Evolutionary conservation across 23 tunicate species (phyloP), one percentile per base, ranked within the genome.

Genomic region (Aplidium turbinatum): DNA sequence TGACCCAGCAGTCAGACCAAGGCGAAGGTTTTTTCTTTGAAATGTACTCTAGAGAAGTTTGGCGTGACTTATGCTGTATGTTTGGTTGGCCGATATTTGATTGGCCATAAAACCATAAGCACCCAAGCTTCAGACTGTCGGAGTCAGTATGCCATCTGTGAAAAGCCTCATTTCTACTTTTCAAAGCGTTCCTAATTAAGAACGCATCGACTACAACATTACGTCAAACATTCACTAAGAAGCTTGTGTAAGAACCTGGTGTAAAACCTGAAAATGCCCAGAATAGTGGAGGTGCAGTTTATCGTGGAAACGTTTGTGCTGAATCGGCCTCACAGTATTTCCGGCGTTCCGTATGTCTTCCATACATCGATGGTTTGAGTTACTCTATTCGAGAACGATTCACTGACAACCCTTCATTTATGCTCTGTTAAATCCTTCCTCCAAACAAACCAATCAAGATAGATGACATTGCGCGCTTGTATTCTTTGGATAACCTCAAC

Each of bases 81-180:
- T 60, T 60, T 60, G 68, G 31, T 60, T 26, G 68, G 68, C 16
- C 68, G 68, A 30, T 60, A 60, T 60, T 60, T n/a, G n/a, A n/a
- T n/a, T n/a, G n/a, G n/a, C n/a, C 31, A 60, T 30, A 20, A 38
- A 60, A 60, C 68, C 68, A 60, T 20, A 28, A 60, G 68, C 36
- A 9, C 68, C 7, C 35, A 60, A 60, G 68, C 68, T 60, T 27
- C 68, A 60, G 38, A 20, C 68, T 60, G 68, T 29, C 5, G 68
- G 68, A 60, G 68, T 60, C 68, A 60, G 68, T 60, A 38, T 30
- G n/a, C 68, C 68, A 6, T 60, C 68, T 60, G 68, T 60, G 36
- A 60, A 60, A 30, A 29, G 68, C n/a, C 68, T 60, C n/a, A 60
- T 60, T 60, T 16, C 68, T 60, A 6, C 38, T 60, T 38, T 60